Evolutionary conservation across 1,140 invertebrate species (phyloP).

Genomic region (Nilaparvata lugens): DNA sequence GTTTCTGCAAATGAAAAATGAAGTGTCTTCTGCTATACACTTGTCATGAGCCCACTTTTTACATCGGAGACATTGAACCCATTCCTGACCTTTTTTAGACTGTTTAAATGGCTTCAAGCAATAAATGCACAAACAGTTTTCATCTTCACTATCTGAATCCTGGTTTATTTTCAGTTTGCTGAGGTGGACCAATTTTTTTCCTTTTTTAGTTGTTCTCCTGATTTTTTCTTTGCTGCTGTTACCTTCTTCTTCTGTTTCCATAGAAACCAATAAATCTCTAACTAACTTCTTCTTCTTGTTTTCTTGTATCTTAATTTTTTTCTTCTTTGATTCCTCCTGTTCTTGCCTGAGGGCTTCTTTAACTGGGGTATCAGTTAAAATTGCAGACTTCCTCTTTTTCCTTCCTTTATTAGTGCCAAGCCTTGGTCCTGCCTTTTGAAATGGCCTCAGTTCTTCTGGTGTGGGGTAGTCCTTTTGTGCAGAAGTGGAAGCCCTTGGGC

Average conservation of each 20-base stretch:
- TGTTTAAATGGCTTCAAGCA: not conserved
- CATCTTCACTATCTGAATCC: constrained; percentile 1
- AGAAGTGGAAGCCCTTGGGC: not conserved
- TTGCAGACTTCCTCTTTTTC: constrained; percentile 3
- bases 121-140: not conserved
- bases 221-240: not conserved
- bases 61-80: not conserved
- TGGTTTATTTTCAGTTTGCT: not conserved
- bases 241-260: not conserved
- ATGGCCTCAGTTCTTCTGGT: constrained; percentile 12
- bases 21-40: not conserved
- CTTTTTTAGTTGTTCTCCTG: not conserved
- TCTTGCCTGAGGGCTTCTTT: constrained; percentile 11
- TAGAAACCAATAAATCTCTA: not conserved
- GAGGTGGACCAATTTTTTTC: not conserved
- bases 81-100: not conserved
- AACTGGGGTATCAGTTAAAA: constrained; percentile 13
- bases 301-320: constrained; percentile 9
- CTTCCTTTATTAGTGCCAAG: not conserved
- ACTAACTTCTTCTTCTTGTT: constrained; percentile 1
- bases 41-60: not conserved
- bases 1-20: not conserved
- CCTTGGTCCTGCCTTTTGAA: constrained; percentile 10
- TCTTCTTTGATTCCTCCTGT: constrained; percentile 9
- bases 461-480: constrained; percentile 3